These are phyloP conservation scores for Syngnathoides biaculeatus DNA, from an alignment of 2,113 vertebrate species.

Conservation along the genomic window DNA sequence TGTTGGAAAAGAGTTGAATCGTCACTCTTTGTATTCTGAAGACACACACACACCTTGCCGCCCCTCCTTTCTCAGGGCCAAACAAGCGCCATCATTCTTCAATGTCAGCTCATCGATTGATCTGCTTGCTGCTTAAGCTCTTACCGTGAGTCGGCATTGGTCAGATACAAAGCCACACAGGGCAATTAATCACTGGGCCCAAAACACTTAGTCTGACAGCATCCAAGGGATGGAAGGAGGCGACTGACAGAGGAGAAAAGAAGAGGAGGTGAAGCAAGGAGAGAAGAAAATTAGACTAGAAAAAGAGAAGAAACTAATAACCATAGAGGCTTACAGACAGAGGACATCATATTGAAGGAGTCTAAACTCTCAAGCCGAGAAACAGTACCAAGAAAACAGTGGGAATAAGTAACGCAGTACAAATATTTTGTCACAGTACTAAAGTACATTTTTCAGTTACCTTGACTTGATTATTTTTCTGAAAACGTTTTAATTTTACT, in stretches of 20 bases:
- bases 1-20: constrained; percentile 19
- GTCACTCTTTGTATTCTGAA: constrained; percentile 16
- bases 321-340: constrained; percentile 3
- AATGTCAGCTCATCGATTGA: constrained; percentile 75
- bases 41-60: constrained; percentile 21
- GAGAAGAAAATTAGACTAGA: constrained; percentile 21
- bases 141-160: constrained; percentile 70
- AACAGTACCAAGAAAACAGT: neutral
- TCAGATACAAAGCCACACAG: constrained; percentile 76
- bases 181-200: constrained; percentile 78
- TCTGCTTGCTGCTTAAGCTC: constrained; percentile 75
- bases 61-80: constrained; percentile 52
- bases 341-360: constrained; percentile 20
- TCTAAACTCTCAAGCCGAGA: constrained; percentile 1
- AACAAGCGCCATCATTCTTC: constrained; percentile 76
- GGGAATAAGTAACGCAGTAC: neutral
- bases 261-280: constrained; percentile 32
- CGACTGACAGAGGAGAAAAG: constrained; percentile 20
- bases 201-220: constrained; percentile 73
- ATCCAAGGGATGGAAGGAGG: constrained; percentile 19
- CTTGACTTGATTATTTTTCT: neutral
- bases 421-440: neutral
- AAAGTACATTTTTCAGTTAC: neutral
- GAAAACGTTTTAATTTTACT: too few species aligned
- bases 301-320: constrained; percentile 16